Evolutionary conservation across 2,113 vertebrate genomes (phyloP).

Genomic region (Xyrauchen texanus): DNA sequence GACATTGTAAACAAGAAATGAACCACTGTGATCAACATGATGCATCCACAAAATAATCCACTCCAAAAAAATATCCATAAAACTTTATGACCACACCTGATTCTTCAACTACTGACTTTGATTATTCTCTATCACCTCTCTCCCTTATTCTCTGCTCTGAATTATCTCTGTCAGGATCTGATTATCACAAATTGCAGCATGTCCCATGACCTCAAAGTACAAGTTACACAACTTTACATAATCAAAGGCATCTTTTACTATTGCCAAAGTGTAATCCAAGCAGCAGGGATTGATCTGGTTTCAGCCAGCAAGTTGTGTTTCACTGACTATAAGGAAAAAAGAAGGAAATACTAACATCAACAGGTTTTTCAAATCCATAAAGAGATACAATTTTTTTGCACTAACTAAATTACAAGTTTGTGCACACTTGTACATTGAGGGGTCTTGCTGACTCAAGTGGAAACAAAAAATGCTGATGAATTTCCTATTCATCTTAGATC

Average conservation of each 20-base stretch:
- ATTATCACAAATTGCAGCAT: neutral
- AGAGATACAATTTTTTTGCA: neutral
- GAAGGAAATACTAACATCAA: neutral
- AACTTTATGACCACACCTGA: neutral
- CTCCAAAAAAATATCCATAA: constrained; percentile 7
- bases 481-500: constrained; percentile 63
- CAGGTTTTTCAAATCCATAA: neutral
- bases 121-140: neutral
- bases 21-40: neutral
- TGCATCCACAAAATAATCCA: neutral
- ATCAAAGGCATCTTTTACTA: constrained; percentile 11
- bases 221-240: constrained; percentile 30
- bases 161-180: neutral
- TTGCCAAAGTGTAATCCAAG: neutral
- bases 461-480: constrained; percentile 47
- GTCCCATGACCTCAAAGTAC: neutral
- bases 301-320: constrained; percentile 17
- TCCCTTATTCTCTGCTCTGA: neutral
- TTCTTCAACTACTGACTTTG: neutral
- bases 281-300: constrained; percentile 30
- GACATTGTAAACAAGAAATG: too few relatives aligned
- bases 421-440: neutral
- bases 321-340: constrained; percentile 23
- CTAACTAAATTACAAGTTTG: too few relatives aligned
- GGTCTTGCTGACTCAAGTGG: constrained; percentile 66